Conservation (phyloP, 2,797 vertebrate species). For the Paedocypris micromegethes region DNA sequence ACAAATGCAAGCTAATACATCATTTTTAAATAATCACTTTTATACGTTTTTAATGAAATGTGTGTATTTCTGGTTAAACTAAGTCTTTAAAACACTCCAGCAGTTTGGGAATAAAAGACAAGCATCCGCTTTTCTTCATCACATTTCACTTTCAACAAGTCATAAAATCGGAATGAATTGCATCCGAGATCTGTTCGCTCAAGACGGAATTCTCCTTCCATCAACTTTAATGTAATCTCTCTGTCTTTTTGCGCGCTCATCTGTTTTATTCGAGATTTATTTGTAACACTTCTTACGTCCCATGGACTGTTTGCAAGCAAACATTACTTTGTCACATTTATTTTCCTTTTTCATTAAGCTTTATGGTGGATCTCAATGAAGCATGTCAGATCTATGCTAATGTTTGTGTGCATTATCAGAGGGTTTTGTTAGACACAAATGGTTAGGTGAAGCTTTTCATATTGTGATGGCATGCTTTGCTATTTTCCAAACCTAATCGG, state of each 20-base stretch:
- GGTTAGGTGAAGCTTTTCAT: conserved; percentile 10
- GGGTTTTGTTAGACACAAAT: conserved; percentile 22
- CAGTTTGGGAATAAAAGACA: conserved; percentile 8
- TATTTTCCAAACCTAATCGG: conserved; percentile 5
- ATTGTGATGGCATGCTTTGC: conserved; percentile 20
- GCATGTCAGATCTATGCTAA: conserved; percentile 27
- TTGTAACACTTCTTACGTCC: conserved; percentile 13
- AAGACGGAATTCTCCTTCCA: conserved; percentile 27
- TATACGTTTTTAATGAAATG: too few relatives aligned
- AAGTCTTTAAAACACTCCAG: conserved; percentile 11
- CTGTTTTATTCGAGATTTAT: conserved; percentile 22
- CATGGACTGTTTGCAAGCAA: conserved; percentile 22
- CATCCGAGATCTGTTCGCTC: background rate
- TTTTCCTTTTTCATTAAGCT: conserved; percentile 22
- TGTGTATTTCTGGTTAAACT: too few relatives aligned
- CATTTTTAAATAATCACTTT: too few relatives aligned
- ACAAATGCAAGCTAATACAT: too few relatives aligned
- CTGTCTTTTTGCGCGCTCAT: background rate
- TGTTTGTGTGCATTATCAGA: conserved; percentile 18
- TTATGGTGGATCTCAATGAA: conserved; percentile 23
- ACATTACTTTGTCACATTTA: conserved; percentile 22
- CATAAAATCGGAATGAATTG: conserved; percentile 14
- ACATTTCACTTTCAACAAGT: conserved; percentile 14
- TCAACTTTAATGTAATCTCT: conserved; percentile 23
- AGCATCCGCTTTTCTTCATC: conserved; percentile 7